A percentile compares a stretch with the other conserved stretches of the same genome.
These are phyloP conservation scores for Bombus cullumanus DNA, from an alignment of 1,140 invertebrate genomes.

Conservation along the genomic window DNA sequence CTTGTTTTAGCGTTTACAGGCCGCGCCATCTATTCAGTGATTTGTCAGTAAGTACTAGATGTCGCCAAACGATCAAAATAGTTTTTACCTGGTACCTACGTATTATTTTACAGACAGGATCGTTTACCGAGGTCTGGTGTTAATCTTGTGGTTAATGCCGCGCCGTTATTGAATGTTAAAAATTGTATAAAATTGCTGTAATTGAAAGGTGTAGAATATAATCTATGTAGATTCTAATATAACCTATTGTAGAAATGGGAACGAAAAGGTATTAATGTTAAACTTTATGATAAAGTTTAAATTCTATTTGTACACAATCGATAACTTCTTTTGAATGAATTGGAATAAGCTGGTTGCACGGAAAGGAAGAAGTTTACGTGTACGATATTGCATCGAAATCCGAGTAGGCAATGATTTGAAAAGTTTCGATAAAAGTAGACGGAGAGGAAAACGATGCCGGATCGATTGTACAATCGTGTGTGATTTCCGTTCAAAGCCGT, in stretches of 20 bases:
- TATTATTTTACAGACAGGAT: too few species aligned
- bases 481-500: not conserved
- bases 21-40: not conserved
- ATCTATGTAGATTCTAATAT: too few species aligned
- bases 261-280: not conserved
- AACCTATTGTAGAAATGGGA: too few species aligned
- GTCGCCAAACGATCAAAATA: not conserved
- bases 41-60: not conserved
- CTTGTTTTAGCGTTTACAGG: slow-evolving; percentile 3
- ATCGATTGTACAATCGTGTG: not conserved
- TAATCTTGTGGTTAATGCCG: too few species aligned
- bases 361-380: not conserved
- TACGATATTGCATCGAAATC: not conserved
- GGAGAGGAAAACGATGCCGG: not conserved
- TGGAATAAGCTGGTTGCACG: not conserved
- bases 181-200: too few species aligned
- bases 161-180: too few species aligned
- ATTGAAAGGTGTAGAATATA: too few species aligned
- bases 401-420: not conserved
- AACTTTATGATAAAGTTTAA: not conserved
- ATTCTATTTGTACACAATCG: not conserved
- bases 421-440: slow-evolving; percentile 23
- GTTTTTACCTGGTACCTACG: not conserved
- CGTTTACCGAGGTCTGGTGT: too few species aligned
- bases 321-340: not conserved